These are phyloP conservation scores for Propithecus perrieri DNA, from an alignment of 2,797 vertebrate species.

Conservation along the genomic window DNA sequence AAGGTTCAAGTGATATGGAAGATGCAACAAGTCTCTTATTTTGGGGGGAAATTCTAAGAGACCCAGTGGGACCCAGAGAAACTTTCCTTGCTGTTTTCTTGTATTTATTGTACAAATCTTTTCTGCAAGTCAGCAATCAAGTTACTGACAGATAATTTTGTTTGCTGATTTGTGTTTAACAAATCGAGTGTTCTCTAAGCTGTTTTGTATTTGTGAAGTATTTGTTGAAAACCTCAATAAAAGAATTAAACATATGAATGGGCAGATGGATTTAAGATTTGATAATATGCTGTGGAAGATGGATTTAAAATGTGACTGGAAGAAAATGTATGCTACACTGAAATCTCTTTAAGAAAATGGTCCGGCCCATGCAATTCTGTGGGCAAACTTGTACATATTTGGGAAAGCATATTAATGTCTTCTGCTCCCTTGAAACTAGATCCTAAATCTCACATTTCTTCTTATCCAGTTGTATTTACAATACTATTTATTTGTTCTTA, in stretches of 20 bases:
- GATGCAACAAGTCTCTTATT: neutral
- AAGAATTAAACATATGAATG: neutral
- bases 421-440: conserved; percentile 37
- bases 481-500: conserved; percentile 25
- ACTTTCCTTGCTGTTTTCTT: neutral
- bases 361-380: neutral
- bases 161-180: conserved; percentile 1
- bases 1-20: conserved; percentile 18
- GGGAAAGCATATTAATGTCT: conserved; percentile 14
- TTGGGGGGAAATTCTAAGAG: neutral
- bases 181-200: neutral
- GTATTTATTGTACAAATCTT: neutral
- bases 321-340: neutral
- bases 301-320: conserved; percentile 15
- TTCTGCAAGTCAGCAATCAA: neutral
- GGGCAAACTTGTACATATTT: neutral
- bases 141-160: neutral
- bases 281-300: neutral
- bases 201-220: neutral
- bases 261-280: neutral
- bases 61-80: neutral
- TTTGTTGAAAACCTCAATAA: neutral
- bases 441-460: neutral
- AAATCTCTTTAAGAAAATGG: neutral
- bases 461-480: conserved; percentile 30